Evolutionary conservation across 2,888 invertebrate species (phyloP).

Genomic region (Melipona beecheii): DNA sequence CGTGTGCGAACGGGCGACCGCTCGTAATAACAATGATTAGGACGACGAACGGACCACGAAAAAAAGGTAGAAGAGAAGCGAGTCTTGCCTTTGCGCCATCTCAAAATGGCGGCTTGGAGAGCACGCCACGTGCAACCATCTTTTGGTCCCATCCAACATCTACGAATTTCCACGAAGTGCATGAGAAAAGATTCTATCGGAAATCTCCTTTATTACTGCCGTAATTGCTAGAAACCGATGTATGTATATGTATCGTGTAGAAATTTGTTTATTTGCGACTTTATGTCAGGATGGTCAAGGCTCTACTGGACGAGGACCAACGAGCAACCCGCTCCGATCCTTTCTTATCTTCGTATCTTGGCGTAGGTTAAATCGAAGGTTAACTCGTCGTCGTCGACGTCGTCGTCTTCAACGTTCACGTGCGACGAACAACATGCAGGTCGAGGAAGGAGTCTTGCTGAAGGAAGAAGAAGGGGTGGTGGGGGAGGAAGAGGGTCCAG

Average conservation of each 20-base stretch:
- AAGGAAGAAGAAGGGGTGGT: constrained; percentile 40
- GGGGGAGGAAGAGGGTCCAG: constrained; percentile 69
- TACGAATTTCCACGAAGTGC: background rate
- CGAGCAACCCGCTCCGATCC: constrained; percentile 34
- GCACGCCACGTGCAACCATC: constrained; percentile 37
- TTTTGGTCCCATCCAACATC: background rate
- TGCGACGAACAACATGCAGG: constrained; percentile 45
- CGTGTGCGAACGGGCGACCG: constrained; percentile 74
- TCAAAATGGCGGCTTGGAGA: constrained; percentile 64
- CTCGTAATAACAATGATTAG: constrained; percentile 82
- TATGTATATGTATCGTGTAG: background rate
- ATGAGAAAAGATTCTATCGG: background rate
- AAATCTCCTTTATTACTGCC: background rate
- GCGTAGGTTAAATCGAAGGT: constrained; percentile 71
- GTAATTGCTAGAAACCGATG: background rate
- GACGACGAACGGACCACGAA: constrained; percentile 76
- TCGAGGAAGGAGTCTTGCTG: constrained; percentile 13
- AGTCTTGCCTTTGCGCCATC: constrained; percentile 50
- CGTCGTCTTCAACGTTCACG: constrained; percentile 50
- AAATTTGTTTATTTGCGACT: background rate
- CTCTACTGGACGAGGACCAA: constrained; percentile 20
- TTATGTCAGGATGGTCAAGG: constrained; percentile 31
- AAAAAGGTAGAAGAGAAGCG: constrained; percentile 52
- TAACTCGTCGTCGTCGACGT: constrained; percentile 55
- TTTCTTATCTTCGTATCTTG: constrained; percentile 64